Evolutionary conservation across 1,140 invertebrate genomes (phyloP), one percentile per base, ranked within the genome.

Genomic region (Leguminivora glycinivorella): DNA sequence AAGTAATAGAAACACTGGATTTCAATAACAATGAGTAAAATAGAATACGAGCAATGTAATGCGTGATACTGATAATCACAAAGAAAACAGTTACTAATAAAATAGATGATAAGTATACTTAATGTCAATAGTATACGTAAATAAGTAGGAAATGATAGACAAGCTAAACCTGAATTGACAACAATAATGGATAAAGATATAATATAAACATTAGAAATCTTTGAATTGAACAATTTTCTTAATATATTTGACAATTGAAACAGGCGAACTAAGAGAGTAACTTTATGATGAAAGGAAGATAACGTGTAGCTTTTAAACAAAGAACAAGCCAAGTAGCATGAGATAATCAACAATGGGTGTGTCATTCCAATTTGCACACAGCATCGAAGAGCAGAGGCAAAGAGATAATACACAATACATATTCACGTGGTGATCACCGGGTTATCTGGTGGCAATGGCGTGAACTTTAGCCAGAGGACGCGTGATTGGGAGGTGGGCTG

Each of bases 341-440:
- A 17, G 40, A 52, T 22, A 52, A 52, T 52, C 7, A 5, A n/a
- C 58, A 29, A 63, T 63, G 58, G 58, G 58, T 63, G 58, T 63
- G 58, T 26, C 26, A 17, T 17, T 63, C 10, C 25, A 63, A 63
- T 63, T 63, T 29, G 58, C 58, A 63, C 12, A 10, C 56, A 24
- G 24, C 10, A 60, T 5, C 22, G 14, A 26, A n/a, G n/a, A 29
- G 26, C n/a, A 29, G 10, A 34, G 58, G 58, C 31, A 26, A n/a
- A 17, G 12, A 29, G 58, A 63, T 63, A 31, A 29, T 17, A 31
- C 12, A 31, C 24, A 58, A 24, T 19, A 24, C 14, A 31, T 31
- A 63, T 31, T 63, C 26, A 63, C 58, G 58, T 63, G 58, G 26
- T 7, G 14, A 63, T 63, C 58, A 63, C 58, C 31, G n/a, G 25